Conservation (phyloP, 2,797 vertebrate genomes). For the Sorex maritimensis region DNA sequence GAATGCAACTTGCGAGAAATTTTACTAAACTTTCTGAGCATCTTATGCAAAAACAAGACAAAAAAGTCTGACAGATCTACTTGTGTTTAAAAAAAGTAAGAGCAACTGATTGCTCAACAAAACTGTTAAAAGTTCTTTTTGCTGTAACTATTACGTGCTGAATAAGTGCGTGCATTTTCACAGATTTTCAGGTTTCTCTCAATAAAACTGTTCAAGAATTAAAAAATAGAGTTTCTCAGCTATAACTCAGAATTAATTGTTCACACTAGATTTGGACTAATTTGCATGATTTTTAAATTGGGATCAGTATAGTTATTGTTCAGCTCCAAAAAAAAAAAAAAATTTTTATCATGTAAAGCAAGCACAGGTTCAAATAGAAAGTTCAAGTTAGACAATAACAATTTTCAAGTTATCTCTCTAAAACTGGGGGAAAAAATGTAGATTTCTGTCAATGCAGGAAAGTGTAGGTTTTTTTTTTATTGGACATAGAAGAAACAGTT, state of each 20-base stretch:
- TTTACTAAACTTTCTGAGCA: slow-evolving; percentile 67
- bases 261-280: slow-evolving; percentile 64
- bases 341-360: slow-evolving; percentile 14
- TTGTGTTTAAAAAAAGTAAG: slow-evolving; percentile 69
- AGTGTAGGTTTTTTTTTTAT: slow-evolving; percentile 66
- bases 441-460: slow-evolving; percentile 62
- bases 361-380: slow-evolving; percentile 68
- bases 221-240: slow-evolving; percentile 67
- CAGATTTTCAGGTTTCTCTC: slow-evolving; percentile 72
- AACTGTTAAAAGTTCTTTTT: slow-evolving; percentile 62
- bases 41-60: slow-evolving; percentile 54
- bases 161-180: slow-evolving; percentile 76
- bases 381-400: slow-evolving; percentile 62
- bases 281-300: slow-evolving; percentile 68
- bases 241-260: slow-evolving; percentile 78
- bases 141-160: slow-evolving; percentile 52
- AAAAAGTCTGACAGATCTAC: slow-evolving; percentile 56
- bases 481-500: slow-evolving; percentile 67
- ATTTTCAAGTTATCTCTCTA: slow-evolving; percentile 68
- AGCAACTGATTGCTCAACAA: slow-evolving; percentile 67
- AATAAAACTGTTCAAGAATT: slow-evolving; percentile 68
- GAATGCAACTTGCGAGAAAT: slow-evolving; percentile 63
- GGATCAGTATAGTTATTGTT: slow-evolving; percentile 7
- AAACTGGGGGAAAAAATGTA: slow-evolving; percentile 63
- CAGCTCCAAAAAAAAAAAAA: slow-evolving; percentile 38